Evolutionary conservation across 2,113 vertebrate genomes (phyloP), one percentile per base, ranked within the genome.

Genomic region (Sander lucioperca): DNA sequence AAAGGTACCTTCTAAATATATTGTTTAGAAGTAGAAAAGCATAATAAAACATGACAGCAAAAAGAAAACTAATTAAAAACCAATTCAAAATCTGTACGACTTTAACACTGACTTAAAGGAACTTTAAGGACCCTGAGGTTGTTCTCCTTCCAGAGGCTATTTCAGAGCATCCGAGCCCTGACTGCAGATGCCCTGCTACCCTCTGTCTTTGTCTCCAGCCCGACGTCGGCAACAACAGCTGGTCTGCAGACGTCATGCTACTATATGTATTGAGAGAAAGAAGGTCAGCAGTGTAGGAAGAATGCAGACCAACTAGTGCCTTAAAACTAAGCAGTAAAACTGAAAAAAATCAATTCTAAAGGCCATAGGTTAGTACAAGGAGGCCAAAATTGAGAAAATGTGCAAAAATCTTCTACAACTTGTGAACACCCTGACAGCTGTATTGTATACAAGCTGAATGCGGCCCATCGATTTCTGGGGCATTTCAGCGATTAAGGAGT

Each of bases 251-350:
- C 73, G 45, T 58, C 70, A 1, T 72, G 87, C 43, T 19, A 62
- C 69, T 53, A 53, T 50, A n/a, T 51, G 56, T 53, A 53, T 54
- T 57, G 47, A 82, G 53, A 77, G 63, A 66, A 23, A 16, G 65
- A 74, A 91, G 79, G 75, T 88, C 83, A 88, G 58, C 50, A 1
- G 33, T 66, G 80, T 56, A 63, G 67, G 77, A 71, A 64, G 72
- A 14, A 30, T 43, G 21, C 23, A 59, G 25, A 79, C 59, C 59
- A 62, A 58, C 4, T 63, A 8, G 1, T 57, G 43, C 54, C 27
- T 43, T n/a, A 16, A 68, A 89, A 83, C 67, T 61, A 54, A 66
- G 48, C 39, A 51, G 18, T 9, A 6, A 59, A 64, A 47, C 57
- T 58, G 53, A 15, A 15, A 43, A 57, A 83, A 81, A 88, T 77